A percentile compares a stretch with the other conserved stretches of the same genome.
Evolutionary conservation across 2,888 invertebrate genomes (phyloP).

Genomic region (Candidula unifasciata): DNA sequence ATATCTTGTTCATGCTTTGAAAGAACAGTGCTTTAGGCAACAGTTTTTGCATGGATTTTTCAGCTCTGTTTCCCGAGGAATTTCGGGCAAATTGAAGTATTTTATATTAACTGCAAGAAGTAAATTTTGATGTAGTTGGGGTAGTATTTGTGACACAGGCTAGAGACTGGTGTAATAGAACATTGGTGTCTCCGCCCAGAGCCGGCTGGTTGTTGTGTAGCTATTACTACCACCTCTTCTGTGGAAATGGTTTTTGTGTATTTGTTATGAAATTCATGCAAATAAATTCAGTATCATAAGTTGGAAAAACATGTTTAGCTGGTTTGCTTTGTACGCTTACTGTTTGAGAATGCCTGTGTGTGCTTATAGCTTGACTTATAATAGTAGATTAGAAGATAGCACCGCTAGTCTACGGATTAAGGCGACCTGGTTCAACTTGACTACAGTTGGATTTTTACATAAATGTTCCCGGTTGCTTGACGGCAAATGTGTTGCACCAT

Average conservation of each 20-base stretch:
- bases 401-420: too few species aligned
- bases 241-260: constrained; percentile 34
- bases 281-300: constrained; percentile 48
- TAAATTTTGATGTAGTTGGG: not conserved
- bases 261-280: constrained; percentile 46
- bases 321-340: not conserved
- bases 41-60: not conserved
- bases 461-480: too few species aligned
- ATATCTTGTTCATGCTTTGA: too few species aligned
- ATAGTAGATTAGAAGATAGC: too few species aligned
- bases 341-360: not conserved
- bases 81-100: not conserved
- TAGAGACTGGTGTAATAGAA: too few species aligned
- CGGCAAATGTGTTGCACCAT: too few species aligned
- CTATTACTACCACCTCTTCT: not conserved
- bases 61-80: not conserved
- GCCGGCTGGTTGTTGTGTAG: constrained; percentile 22
- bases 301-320: not conserved
- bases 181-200: not conserved
- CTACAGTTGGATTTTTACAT: too few species aligned
- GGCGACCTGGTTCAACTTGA: too few species aligned
- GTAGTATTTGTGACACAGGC: not conserved
- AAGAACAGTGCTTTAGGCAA: too few species aligned
- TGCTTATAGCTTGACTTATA: too few species aligned
- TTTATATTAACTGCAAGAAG: not conserved